Base-by-base conservation (phyloP, 1,140 invertebrate genomes). In the Phymorhynchus buccinoides region DNA sequence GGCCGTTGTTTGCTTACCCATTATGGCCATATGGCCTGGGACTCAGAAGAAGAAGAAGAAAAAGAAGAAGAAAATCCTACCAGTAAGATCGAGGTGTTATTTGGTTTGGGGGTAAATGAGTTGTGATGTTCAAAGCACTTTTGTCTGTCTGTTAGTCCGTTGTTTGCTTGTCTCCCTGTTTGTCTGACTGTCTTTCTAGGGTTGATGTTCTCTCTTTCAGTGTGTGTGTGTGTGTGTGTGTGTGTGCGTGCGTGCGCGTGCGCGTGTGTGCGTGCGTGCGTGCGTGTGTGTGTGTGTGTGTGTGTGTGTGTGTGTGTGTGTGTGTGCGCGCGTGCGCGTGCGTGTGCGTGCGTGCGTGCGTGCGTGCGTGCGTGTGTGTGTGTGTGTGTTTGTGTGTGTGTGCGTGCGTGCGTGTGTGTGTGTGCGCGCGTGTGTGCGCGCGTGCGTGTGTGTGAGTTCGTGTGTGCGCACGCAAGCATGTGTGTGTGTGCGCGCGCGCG, bases 151-250 rank as follows among this genome's bases (percentile, higher is more conserved):
- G 62, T 35, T 7, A 35, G 73, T 35, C 30, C 7, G 14, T 71
- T 41, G 39, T 75, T 6, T 75, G 39, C 27, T 6, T 75, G 39
- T 75, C 9, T 75, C 32, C 39, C 9, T 39, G 35, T 75, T 30
- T 75, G 73, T 75, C 14, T 75, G 39, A 14, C 39, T 78, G 75
- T 78, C n/a, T n/a, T n/a, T n/a, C n/a, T n/a, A n/a, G n/a, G n/a
- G n/a, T n/a, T n/a, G n/a, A n/a, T n/a, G n/a, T n/a, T n/a, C n/a
- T n/a, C n/a, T n/a, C n/a, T n/a, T n/a, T n/a, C n/a, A n/a, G 75
- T 78, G 75, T 78, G 75, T 78, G 75, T 78, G 75, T 44, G 42
- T 78, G 39, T 78, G 42, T 44, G 39, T 78, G 42, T 78, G 39
- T 78, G 75, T 78, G 39, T 42, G 39, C 14, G 75, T 78, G 75